Evolutionary conservation across 2,113 vertebrate species (phyloP).

Genomic region (Trichomycterus rosablanca): DNA sequence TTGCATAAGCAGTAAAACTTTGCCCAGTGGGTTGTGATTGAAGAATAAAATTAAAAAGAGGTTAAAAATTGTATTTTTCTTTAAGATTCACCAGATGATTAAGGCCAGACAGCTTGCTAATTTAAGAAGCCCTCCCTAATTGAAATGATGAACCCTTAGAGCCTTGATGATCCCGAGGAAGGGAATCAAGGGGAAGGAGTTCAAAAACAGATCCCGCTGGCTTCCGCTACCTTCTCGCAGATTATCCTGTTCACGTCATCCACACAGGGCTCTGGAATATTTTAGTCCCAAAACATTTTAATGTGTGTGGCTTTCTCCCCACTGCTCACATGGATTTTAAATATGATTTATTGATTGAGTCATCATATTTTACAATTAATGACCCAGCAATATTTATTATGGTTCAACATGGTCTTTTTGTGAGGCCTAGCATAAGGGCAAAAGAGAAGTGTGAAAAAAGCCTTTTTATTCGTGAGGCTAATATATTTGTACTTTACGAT

Average conservation of each 20-base stretch:
- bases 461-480: slow-evolving; percentile 38
- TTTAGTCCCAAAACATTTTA: slow-evolving; percentile 46
- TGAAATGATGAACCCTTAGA: slow-evolving; percentile 37
- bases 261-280: slow-evolving; percentile 42
- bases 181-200: slow-evolving; percentile 28
- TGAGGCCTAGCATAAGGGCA: slow-evolving; percentile 55
- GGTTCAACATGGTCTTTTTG: slow-evolving; percentile 49
- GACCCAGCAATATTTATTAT: slow-evolving; percentile 62
- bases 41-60: no score
- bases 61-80: no score
- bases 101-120: no score
- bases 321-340: slow-evolving; percentile 52
- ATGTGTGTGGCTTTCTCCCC: slow-evolving; percentile 49
- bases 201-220: slow-evolving; percentile 38
- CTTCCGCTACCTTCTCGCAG: slow-evolving; percentile 23
- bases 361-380: slow-evolving; percentile 59
- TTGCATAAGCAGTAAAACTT: no score
- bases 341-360: slow-evolving; percentile 64
- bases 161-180: slow-evolving; percentile 13
- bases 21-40: no score
- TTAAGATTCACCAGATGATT: no score
- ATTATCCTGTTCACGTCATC: slow-evolving; percentile 48
- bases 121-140: slow-evolving; percentile 58
- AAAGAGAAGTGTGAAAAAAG: slow-evolving; percentile 46
- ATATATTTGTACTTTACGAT: slow-evolving; percentile 63